These are phyloP conservation scores for Ceratina australensis DNA, from an alignment of 1,140 invertebrate species.

Conservation along the genomic window DNA sequence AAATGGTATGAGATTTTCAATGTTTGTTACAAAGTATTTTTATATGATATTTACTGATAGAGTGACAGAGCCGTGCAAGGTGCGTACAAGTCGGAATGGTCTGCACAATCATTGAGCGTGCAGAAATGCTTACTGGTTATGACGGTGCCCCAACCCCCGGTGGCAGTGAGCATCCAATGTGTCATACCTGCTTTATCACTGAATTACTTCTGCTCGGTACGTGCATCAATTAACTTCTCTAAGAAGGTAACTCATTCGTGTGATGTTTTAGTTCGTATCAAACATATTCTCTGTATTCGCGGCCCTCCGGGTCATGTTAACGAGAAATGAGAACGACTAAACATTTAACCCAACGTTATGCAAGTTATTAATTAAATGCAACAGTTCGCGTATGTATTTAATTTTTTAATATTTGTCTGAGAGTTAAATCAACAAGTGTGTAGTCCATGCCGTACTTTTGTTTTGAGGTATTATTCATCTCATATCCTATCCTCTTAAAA, in stretches of 20 bases:
- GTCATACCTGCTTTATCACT: slow-evolving; percentile 55
- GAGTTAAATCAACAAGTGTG: too few species aligned
- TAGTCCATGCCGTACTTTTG: too few species aligned
- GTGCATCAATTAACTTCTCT: background rate
- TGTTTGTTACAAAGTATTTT: too few species aligned
- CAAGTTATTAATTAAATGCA: too few species aligned
- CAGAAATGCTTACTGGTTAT: slow-evolving; percentile 36
- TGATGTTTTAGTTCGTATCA: slow-evolving; percentile 15
- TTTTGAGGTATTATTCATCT: too few species aligned
- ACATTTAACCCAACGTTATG: too few species aligned
- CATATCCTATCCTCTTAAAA: too few species aligned
- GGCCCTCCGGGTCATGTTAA: background rate
- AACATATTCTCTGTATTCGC: slow-evolving; percentile 2
- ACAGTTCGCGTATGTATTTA: too few species aligned
- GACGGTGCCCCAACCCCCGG: slow-evolving; percentile 41
- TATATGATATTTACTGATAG: slow-evolving; percentile 30
- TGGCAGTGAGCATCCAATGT: slow-evolving; percentile 33
- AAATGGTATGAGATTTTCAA: slow-evolving; percentile 49
- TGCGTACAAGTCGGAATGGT: slow-evolving; percentile 52
- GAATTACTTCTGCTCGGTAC: slow-evolving; percentile 57
- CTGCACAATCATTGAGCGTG: slow-evolving; percentile 11
- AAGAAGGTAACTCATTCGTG: too few species aligned
- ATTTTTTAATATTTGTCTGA: too few species aligned
- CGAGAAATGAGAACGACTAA: background rate
- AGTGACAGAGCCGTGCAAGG: slow-evolving; percentile 27